Evolutionary conservation across 2,113 vertebrate genomes (phyloP).

Genomic region (Gopherus evgoodei): DNA sequence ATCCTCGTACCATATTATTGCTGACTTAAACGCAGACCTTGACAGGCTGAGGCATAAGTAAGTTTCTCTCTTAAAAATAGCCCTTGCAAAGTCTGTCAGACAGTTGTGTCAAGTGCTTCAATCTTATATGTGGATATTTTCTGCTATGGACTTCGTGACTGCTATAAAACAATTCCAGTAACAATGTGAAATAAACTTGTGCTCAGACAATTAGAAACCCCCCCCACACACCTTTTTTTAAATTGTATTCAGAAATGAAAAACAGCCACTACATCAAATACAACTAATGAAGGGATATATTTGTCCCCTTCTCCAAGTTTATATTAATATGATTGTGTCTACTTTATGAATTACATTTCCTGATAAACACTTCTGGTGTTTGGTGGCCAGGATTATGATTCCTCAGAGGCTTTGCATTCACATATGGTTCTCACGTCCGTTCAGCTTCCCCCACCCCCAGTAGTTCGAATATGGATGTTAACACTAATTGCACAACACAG

Average conservation of each 20-base stretch:
- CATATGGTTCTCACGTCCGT: constrained; percentile 33
- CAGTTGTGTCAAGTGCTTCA: not conserved
- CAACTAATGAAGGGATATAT: constrained; percentile 40
- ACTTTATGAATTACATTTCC: constrained; percentile 41
- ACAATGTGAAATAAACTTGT: constrained; percentile 10
- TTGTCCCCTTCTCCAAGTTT: constrained; percentile 36
- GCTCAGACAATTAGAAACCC: not conserved
- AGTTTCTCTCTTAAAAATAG: not conserved
- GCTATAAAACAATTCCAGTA: constrained; percentile 15
- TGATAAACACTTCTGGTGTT: constrained; percentile 40
- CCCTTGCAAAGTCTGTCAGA: not conserved
- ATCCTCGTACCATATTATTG: not conserved
- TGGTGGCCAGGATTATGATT: constrained; percentile 56
- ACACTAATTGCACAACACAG: constrained; percentile 58
- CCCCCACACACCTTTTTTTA: not conserved
- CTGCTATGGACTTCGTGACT: not conserved
- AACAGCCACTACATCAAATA: not conserved
- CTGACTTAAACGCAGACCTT: not conserved
- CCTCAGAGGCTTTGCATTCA: constrained; percentile 59
- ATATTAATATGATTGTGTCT: constrained; percentile 27
- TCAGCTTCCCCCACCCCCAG: not conserved
- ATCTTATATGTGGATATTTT: not conserved
- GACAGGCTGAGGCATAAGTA: not conserved
- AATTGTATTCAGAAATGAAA: constrained; percentile 23
- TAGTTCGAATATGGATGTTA: constrained; percentile 66